Conservation (phyloP, 2,113 vertebrate genomes). For the Tursiops truncatus region DNA sequence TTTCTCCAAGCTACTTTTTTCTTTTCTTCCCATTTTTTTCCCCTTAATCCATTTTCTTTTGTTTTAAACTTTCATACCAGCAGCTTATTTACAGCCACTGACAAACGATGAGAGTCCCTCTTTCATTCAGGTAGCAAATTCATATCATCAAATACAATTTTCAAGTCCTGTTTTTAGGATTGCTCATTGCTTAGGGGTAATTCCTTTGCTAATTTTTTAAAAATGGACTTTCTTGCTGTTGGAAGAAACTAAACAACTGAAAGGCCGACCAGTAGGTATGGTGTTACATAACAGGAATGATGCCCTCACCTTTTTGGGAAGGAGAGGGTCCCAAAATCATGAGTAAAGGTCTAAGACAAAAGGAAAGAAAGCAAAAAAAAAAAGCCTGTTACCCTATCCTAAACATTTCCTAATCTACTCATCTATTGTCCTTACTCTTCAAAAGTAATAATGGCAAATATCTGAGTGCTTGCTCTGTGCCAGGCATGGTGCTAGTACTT, state of each 20-base stretch:
- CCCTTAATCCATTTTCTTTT: background rate
- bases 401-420: background rate
- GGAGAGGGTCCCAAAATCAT: background rate
- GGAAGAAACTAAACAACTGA: background rate
- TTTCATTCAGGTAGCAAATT: background rate
- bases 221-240: background rate
- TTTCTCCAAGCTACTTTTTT: background rate
- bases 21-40: background rate
- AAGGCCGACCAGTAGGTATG: background rate
- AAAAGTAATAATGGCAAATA: background rate
- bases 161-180: constrained; percentile 2
- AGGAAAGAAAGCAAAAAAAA: background rate
- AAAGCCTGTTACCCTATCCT: background rate
- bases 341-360: background rate
- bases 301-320: background rate
- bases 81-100: background rate
- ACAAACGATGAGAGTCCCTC: background rate
- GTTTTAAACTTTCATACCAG: constrained; percentile 7
- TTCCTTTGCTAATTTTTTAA: background rate
- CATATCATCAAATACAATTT: background rate
- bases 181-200: background rate
- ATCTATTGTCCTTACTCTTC: background rate
- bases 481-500: background rate
- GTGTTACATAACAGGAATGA: background rate
- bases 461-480: background rate